Base-by-base conservation (phyloP, 2,888 invertebrate species). In the Patella pellucida region DNA sequence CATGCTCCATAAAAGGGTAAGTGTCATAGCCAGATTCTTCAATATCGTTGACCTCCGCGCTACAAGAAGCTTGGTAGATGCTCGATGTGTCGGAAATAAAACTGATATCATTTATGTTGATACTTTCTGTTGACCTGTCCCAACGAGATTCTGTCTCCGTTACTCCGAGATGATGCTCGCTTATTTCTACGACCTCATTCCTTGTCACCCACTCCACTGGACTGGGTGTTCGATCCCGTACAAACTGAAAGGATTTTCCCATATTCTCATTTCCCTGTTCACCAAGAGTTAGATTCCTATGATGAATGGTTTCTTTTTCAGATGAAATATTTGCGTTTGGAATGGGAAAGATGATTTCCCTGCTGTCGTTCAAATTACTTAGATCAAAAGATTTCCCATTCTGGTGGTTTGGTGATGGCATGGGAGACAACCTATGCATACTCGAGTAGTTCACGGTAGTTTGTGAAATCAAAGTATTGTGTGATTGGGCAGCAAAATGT, bases 191-290 rank as follows among this genome's bases (percentile, higher is more conserved):
- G 41, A 41, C 41, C 9, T 41, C 41, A 41, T 41, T 41, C 9
- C 41, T 41, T 41, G 41, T 41, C 19, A 23, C 23, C 62, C 62
- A 62, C 3, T 62, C 19, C 14, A 12, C 9, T 3, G 19, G 62
- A 23, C 19, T 62, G 19, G 19, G 19, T 23, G 62, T 11, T 62
- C 62, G 19, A 15, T 62, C 62, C 11, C 62, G 23, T 23, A 62
- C 62, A 62, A 62, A 62, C 62, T 62, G 62, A 62, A 62, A 62
- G 3, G 62, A 12, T 14, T 62, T 62, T 11, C 62, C 62, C 62
- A 62, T 62, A 62, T 62, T 62, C 23, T 62, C 62, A 14, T 62
- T 62, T 23, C 62, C 62, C 11, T 23, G 19, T 62, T 62, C 62
- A 62, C 62, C 62, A 15, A 62, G 15, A 12, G 19, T 62, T 19